Base-by-base conservation (phyloP, 1,140 invertebrate species). In the Drosophila melanogaster region DNA sequence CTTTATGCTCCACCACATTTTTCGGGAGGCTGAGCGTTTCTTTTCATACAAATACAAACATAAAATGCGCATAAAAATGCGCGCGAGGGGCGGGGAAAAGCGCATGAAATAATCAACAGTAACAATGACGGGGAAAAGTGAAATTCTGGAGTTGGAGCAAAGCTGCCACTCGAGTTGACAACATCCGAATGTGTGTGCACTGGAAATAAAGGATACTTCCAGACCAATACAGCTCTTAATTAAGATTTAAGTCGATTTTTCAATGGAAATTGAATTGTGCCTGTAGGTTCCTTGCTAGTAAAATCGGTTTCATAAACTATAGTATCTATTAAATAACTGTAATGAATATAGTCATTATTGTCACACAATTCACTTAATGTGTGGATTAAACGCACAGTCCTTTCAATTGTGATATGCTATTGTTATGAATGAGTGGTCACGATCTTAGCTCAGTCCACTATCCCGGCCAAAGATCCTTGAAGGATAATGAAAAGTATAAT, bases 21-120 rank as follows among this genome's bases (percentile, higher is more conserved):
- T 43, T 46, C 54, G 41, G 67, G 51, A 15, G 49, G 33, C 40
- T 73, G 49, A 15, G 47, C 37, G 65, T 75, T 76, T 76, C 61
- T 76, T 76, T 76, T 76, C 67, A 71, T 70, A 83, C 77, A 83
- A 86, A 87, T 86, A 79, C 83, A 86, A 87, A 86, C 83, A 86
- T 89, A 86, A 86, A 86, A 86, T 86, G 79, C 84, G 83, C 83
- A 86, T 86, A 86, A 86, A 86, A 86, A 86, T 77, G 79, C 81
- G 79, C 60, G 30, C 81, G 79, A 64, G 30, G 41, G 51, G 37
- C 50, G 51, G 51, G 64, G 66, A 65, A 85, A 83, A 86, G 83
- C 84, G 83, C 83, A 86, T 86, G 83, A 86, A 86, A 86, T 86
- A 86, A 86, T 86, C 83, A 86, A 86, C 83, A 89, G 83, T 78